Conservation (phyloP, 2,113 vertebrate genomes). For the Onychorhynchus coronatus region DNA sequence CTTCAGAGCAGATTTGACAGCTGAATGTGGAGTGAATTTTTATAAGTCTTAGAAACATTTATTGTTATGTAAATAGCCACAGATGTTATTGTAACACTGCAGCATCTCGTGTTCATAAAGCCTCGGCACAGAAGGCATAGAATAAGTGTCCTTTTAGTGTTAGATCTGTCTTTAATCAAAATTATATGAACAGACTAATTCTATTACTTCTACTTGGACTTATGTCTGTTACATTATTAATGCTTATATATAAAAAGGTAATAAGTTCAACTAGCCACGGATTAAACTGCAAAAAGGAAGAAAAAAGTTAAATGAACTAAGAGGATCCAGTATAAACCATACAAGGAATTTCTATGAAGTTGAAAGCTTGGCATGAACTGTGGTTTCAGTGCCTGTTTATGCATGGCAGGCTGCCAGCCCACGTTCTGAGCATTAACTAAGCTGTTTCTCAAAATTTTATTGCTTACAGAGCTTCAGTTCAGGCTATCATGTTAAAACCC, state of each 20-base stretch:
- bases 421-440: constrained; percentile 43
- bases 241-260: constrained; percentile 31
- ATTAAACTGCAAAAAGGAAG: constrained; percentile 11
- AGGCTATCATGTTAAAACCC: not conserved
- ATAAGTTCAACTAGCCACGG: constrained; percentile 22
- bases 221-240: constrained; percentile 37
- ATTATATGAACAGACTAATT: not conserved
- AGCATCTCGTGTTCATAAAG: not conserved
- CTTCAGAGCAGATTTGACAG: not conserved
- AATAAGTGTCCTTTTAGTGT: not conserved
- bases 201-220: constrained; percentile 16
- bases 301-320: not conserved
- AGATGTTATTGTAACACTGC: not conserved
- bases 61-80: not conserved
- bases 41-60: not conserved
- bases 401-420: constrained; percentile 42
- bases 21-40: not conserved
- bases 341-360: not conserved
- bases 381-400: constrained; percentile 22
- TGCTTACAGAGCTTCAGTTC: constrained; percentile 17
- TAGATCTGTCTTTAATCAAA: constrained; percentile 23
- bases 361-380: constrained; percentile 11
- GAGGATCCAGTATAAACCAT: not conserved
- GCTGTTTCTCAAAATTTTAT: constrained; percentile 29
- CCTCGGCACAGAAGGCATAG: not conserved